Evolutionary conservation across 2,888 invertebrate species (phyloP), one percentile per base, ranked within the genome.

Genomic region (Drosophila bunnanda): DNA sequence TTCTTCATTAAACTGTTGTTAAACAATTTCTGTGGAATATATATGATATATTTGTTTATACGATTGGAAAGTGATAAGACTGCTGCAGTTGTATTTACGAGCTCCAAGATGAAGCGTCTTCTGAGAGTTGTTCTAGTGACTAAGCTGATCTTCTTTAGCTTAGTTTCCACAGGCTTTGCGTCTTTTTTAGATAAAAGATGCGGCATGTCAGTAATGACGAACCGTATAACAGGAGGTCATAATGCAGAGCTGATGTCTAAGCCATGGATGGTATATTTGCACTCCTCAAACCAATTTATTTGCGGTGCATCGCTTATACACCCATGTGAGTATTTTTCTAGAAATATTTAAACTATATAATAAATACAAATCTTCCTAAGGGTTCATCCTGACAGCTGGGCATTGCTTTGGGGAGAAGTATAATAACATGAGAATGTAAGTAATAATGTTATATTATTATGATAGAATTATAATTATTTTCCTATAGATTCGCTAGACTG

Each of bases 211-310:
- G 34, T 3, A 38, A 7, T 13, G 12, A 25, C 17, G 2, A 1
- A 13, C 15, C 38, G 55, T 7, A 34, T 54, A 32, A 1, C 6
- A 13, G 55, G 60, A 12, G 60, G 60, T 5, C 0, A 10, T 12
- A 7, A 55, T 34, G 55, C 32, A 13, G 13, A 8, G 2, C 6
- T 32, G 5, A 22, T 13, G 30, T 25, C 41, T 2, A 12, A 10
- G 5, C 60, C 60, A 25, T 60, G 55, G 55, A 25, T 60, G 41
- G 60, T 41, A 13, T 55, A 34, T 25, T 12, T 60, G 13, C 52
- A 60, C 12, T 1, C 12, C 1, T 34, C 25, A 12, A 13, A n/a
- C 0, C 2, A 3, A 12, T 60, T 43, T 22, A 17, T 54, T 15
- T 60, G 60, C 7, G 60, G 60, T 12, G 60, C 55, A 3, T 54